phyloP scores from a whole-genome alignment of 2,113 vertebrate genomes.

The Erythrocercus mccallii region DNA sequence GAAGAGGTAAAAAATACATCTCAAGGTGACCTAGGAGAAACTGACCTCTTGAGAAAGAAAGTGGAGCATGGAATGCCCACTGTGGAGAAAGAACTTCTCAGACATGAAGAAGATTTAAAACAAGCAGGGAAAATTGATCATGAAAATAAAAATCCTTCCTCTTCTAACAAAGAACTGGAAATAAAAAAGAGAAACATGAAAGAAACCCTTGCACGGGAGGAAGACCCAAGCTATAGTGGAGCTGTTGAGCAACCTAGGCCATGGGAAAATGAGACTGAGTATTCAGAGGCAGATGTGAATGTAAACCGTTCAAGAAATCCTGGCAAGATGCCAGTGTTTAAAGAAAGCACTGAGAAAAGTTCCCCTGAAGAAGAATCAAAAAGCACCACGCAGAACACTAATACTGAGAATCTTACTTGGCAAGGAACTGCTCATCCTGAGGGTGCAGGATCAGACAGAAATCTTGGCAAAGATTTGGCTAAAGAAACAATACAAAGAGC shows the following conservation, averaged over 20 bases:
- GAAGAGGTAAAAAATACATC: slow-evolving; percentile 1
- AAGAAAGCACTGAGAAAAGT: not conserved
- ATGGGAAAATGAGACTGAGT: not conserved
- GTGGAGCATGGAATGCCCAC: not conserved
- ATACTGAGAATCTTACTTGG: not conserved
- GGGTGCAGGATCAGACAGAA: not conserved
- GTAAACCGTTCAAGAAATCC: slow-evolving; percentile 1
- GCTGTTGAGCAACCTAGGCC: not conserved
- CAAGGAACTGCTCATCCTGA: not conserved
- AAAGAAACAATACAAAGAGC: not conserved
- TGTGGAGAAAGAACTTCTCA: not conserved
- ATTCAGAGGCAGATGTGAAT: not conserved
- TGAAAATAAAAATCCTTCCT: not conserved
- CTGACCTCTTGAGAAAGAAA: not conserved
- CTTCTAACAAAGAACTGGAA: not conserved
- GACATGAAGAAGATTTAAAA: not conserved
- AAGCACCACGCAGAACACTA: not conserved
- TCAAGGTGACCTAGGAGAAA: not conserved
- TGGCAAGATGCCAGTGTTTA: not conserved
- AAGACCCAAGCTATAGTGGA: not conserved
- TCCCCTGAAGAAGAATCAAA: not conserved
- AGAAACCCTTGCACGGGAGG: not conserved
- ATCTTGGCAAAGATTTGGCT: not conserved
- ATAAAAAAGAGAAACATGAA: not conserved
- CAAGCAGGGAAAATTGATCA: not conserved